phyloP scores from a whole-genome alignment of 2,888 invertebrate species.

The Eupeodes latifasciatus region DNA sequence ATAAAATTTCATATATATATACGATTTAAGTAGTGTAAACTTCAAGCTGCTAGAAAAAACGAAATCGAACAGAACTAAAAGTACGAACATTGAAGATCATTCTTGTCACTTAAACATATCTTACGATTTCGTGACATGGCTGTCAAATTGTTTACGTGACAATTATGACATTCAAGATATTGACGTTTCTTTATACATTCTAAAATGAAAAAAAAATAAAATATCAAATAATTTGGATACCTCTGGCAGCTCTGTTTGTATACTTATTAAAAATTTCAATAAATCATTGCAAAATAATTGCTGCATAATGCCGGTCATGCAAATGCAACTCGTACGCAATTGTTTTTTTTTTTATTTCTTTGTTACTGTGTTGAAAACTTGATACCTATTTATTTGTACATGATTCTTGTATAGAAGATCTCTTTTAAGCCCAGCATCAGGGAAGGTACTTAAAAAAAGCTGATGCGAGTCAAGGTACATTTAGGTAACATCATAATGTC shows the following conservation, averaged over 20 bases:
- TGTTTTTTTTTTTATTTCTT: conserved; percentile 5
- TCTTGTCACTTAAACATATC: too few relatives aligned
- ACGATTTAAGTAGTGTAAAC: too few relatives aligned
- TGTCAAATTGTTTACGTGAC: too few relatives aligned
- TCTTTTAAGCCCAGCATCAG: not conserved
- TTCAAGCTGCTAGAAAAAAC: too few relatives aligned
- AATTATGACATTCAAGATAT: too few relatives aligned
- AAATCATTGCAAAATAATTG: conserved; percentile 16
- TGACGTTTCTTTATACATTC: too few relatives aligned
- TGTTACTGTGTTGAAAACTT: not conserved
- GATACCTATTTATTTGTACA: not conserved
- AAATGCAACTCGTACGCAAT: conserved; percentile 4
- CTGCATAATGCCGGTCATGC: conserved; percentile 5
- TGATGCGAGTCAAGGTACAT: not conserved
- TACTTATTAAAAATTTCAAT: conserved; percentile 15
- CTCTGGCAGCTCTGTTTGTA: not conserved
- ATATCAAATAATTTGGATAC: not conserved
- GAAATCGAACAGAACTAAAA: too few relatives aligned
- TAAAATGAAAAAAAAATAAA: not conserved
- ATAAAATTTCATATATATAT: too few relatives aligned
- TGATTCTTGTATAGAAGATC: conserved; percentile 11
- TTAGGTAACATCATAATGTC: not conserved
- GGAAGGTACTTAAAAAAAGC: not conserved
- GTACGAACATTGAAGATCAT: too few relatives aligned
- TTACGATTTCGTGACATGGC: too few relatives aligned